Conservation (phyloP, 2,797 vertebrate species). For the Enteromius unitaeniatus region DNA sequence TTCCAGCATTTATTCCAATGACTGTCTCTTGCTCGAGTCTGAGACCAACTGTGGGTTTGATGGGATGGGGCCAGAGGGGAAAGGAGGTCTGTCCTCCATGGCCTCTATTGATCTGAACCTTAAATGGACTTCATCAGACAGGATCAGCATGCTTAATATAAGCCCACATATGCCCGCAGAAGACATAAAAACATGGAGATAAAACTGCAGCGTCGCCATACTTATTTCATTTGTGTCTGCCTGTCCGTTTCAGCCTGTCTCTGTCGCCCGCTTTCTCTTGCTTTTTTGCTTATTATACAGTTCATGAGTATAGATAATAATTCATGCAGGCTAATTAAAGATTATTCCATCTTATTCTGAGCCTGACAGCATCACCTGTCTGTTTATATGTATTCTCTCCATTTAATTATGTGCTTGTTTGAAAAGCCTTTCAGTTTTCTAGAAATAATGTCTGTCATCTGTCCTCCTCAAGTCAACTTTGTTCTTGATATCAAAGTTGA, state of each 20-base stretch:
- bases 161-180: not conserved
- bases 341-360: conserved; percentile 27
- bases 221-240: conserved; percentile 14
- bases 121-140: conserved; percentile 49
- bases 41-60: conserved; percentile 48
- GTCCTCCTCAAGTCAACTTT: conserved; percentile 31
- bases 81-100: conserved; percentile 20
- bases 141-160: conserved; percentile 29
- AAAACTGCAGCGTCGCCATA: not conserved
- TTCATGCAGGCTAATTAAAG: conserved; percentile 26
- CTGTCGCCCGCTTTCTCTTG: not conserved
- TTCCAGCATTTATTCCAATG: conserved; percentile 42
- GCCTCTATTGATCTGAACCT: conserved; percentile 50
- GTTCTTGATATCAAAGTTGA: conserved; percentile 29
- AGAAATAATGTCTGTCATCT: conserved; percentile 43
- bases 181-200: conserved; percentile 25
- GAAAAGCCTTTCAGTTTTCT: conserved; percentile 30
- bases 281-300: conserved; percentile 22
- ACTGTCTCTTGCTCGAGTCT: conserved; percentile 43
- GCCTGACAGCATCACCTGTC: conserved; percentile 38
- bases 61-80: conserved; percentile 12
- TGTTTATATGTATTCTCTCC: conserved; percentile 30
- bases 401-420: not conserved
- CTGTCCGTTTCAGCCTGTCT: not conserved
- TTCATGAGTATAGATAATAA: conserved; percentile 7